Conservation (phyloP, 2,797 vertebrate genomes). For the Cheirogaleus major region DNA sequence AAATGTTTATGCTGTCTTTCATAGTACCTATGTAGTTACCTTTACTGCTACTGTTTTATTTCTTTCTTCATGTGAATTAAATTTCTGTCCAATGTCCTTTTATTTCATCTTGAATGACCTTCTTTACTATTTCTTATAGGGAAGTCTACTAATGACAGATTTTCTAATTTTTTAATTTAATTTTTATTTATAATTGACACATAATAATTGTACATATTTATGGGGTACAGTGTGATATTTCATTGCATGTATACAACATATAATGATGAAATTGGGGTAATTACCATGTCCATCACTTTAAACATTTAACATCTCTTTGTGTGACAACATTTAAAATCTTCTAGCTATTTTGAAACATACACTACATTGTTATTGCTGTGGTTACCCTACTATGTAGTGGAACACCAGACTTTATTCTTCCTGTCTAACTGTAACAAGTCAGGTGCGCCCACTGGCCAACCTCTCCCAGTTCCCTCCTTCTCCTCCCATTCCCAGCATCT, state of each 20-base stretch:
- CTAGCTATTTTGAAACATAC: not conserved
- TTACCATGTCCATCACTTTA: not conserved
- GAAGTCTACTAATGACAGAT: not conserved
- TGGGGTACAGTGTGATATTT: not conserved
- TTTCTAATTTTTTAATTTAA: not conserved
- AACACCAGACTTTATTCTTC: not conserved
- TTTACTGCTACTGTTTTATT: not conserved
- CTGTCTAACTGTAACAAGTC: not conserved
- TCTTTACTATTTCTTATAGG: not conserved
- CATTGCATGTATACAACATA: not conserved
- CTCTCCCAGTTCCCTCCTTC: too few relatives aligned
- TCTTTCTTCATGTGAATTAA: not conserved
- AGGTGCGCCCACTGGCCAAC: not conserved
- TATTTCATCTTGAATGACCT: not conserved
- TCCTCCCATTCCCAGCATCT: not conserved
- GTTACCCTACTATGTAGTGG: too few relatives aligned
- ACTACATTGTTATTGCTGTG: not conserved
- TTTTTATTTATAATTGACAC: not conserved
- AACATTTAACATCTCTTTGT: not conserved
- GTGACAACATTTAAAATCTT: not conserved
- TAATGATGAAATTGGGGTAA: not conserved
- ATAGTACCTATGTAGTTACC: not conserved
- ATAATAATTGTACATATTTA: not conserved
- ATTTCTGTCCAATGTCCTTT: not conserved
- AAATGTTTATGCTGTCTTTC: not conserved